Evolutionary conservation across 2,888 invertebrate species (phyloP).

Genomic region (Lochmaea capreae): DNA sequence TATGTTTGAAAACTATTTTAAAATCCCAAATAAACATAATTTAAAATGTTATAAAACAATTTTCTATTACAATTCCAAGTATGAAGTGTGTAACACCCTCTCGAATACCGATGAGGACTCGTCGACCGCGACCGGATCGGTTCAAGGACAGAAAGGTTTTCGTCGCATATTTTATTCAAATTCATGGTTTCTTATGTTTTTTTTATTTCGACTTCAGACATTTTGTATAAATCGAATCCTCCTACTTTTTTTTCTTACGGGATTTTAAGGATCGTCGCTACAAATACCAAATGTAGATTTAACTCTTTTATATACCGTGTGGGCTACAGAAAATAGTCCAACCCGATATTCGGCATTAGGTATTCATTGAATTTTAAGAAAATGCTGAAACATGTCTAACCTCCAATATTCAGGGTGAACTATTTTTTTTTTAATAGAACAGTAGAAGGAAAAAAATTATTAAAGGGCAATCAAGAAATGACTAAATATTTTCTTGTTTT

Average conservation of each 20-base stretch:
- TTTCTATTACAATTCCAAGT: conserved; percentile 8
- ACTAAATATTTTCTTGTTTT: too few relatives aligned
- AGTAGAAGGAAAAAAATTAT: too few relatives aligned
- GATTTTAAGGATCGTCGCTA: neutral
- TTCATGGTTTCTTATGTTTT: neutral
- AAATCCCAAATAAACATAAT: too few relatives aligned
- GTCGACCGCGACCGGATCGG: neutral
- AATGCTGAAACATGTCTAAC: too few relatives aligned
- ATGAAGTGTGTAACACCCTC: conserved; percentile 2
- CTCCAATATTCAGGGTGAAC: too few relatives aligned
- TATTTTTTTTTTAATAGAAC: too few relatives aligned
- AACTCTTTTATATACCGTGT: too few relatives aligned
- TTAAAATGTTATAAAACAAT: neutral
- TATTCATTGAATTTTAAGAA: too few relatives aligned
- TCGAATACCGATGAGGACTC: conserved; percentile 3
- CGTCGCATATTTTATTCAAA: conserved; percentile 10
- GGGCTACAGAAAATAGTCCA: too few relatives aligned
- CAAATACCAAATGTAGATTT: neutral
- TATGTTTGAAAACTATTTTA: too few relatives aligned
- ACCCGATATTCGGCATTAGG: too few relatives aligned
- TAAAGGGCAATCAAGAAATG: too few relatives aligned
- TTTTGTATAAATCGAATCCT: neutral
- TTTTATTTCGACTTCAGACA: neutral
- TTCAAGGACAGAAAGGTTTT: conserved; percentile 1
- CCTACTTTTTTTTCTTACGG: neutral